Evolutionary conservation across 2,113 vertebrate genomes (phyloP), one percentile per base, ranked within the genome.

Genomic region (Esox niger): DNA sequence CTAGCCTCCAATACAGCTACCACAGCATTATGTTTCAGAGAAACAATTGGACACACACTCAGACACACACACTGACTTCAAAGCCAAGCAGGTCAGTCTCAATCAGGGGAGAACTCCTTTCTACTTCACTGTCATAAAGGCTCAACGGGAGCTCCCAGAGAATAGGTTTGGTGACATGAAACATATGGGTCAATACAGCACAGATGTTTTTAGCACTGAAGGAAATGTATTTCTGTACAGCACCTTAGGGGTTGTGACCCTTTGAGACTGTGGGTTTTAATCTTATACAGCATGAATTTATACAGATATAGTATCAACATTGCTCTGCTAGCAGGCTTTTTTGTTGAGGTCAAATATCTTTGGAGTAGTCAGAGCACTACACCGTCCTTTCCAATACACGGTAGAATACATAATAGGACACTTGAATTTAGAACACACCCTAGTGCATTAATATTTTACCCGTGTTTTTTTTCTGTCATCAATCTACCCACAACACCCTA

Each of bases 181-280:
- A 86, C 76, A 81, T 82, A 73, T 74, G 76, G 86, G 86, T 90
- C 86, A 89, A 86, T 87, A 88, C 86, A 87, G 79, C 85, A 76
- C 74, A 79, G 86, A 83, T 77, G 11, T 74, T 84, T 75, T 82
- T 63, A 68, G 77, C 67, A 81, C 64, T 76, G 80, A 84, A 81
- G 81, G 75, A 89, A 89, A 88, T 88, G 75, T 84, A 88, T 88
- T 88, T 87, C 64, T 79, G 70, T 20, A 75, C 21, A 6, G 68
- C 64, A 66, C 59, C 75, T 82, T 71, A 78, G 70, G 27, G n/a
- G 55, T 67, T 32, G 61, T 87, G 87, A 88, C 84, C 82, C 87
- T 90, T 83, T 76, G 64, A 75, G 60, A 74, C 67, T 31, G 21
- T 17, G 62, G 3, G 20, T 20, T 6, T 25, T 43, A 68, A 26